phyloP scores from a whole-genome alignment of 2,113 vertebrate species.

The Panurus biarmicus region DNA sequence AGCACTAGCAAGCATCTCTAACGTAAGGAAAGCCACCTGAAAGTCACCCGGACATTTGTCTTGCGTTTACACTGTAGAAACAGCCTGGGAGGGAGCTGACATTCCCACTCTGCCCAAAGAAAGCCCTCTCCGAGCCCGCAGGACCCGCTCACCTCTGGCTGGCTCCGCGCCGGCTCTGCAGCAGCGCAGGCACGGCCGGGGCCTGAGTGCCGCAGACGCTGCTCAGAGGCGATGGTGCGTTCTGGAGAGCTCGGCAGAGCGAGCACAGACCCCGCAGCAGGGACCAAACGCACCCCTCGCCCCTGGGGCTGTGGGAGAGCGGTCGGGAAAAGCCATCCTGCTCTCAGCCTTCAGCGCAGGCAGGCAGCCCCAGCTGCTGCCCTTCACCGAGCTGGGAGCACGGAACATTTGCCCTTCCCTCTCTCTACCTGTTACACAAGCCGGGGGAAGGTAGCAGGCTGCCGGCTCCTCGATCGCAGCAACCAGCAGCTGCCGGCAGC shows the following conservation, averaged over 20 bases:
- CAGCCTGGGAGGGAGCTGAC: no score
- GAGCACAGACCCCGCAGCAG: fast-evolving
- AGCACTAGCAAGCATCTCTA: background rate
- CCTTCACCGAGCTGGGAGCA: fast-evolving
- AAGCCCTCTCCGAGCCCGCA: background rate
- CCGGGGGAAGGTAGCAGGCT: background rate
- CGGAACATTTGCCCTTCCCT: background rate
- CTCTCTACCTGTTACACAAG: background rate
- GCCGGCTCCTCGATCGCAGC: background rate
- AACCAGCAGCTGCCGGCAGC: background rate
- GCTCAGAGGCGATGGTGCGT: background rate
- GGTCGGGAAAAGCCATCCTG: background rate
- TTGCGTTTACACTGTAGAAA: no score
- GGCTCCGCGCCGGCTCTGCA: background rate
- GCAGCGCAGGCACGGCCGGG: background rate
- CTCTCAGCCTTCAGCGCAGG: background rate
- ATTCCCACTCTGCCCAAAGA: no score
- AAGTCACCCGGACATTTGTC: no score
- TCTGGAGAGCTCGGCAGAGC: background rate
- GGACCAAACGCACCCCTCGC: background rate
- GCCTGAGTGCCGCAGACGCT: background rate
- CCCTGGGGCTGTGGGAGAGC: background rate
- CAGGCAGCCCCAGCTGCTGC: background rate
- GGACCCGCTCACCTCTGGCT: background rate
- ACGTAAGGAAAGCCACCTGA: no score